Evolutionary conservation across 1,140 invertebrate genomes (phyloP).

Genomic region (Medauroidea extradentata): DNA sequence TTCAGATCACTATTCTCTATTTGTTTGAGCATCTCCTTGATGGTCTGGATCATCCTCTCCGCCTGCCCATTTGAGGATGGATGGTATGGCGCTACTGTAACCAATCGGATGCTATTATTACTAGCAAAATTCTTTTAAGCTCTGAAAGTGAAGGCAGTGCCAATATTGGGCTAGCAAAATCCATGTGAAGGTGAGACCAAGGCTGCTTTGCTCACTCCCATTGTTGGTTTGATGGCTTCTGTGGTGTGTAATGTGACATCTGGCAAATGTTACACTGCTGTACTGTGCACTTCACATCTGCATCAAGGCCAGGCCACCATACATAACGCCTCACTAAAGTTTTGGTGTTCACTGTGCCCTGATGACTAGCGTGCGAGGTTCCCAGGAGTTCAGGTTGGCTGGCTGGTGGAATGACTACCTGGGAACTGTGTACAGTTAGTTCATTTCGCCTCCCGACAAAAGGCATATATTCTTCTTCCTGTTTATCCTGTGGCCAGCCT

Average conservation of each 20-base stretch:
- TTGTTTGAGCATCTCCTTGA: slow-evolving; percentile 14
- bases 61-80: slow-evolving; percentile 16
- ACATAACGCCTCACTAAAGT: slow-evolving; percentile 44
- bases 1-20: background rate
- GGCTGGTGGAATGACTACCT: background rate
- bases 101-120: background rate
- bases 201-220: slow-evolving; percentile 32
- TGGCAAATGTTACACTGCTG: slow-evolving; percentile 31
- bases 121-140: slow-evolving; percentile 34
- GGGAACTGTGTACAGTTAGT: background rate
- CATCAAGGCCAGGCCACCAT: slow-evolving; percentile 48
- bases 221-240: slow-evolving; percentile 21
- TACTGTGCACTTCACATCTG: slow-evolving; percentile 39
- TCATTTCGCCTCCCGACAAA: background rate
- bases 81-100: background rate
- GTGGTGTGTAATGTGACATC: slow-evolving; percentile 11
- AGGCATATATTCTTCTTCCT: background rate
- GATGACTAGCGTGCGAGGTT: slow-evolving; percentile 43
- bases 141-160: slow-evolving; percentile 35
- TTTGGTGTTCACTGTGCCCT: slow-evolving; percentile 50
- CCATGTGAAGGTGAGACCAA: slow-evolving; percentile 23
- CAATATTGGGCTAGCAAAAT: slow-evolving; percentile 34
- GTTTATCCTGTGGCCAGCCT: background rate
- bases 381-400: background rate
- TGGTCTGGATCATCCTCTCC: slow-evolving; percentile 25